Evolutionary conservation across 2,113 vertebrate genomes (phyloP), one percentile per base, ranked within the genome.

Genomic region (Sphyrna mokarran): DNA sequence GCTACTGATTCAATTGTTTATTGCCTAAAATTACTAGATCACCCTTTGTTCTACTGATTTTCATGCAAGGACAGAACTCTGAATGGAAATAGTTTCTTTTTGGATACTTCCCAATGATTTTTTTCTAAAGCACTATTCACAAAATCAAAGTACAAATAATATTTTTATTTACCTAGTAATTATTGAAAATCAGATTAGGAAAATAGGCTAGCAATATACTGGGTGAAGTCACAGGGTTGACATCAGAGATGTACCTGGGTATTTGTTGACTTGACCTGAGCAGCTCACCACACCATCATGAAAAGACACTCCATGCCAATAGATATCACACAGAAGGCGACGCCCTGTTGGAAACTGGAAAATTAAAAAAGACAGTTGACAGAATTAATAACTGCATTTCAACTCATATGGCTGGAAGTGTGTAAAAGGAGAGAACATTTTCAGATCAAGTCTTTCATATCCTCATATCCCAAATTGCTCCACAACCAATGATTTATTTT

Each of bases 231-330:
- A 87, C 37, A 9, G 23, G n/a, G 43, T 10, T 22, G 37, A 37
- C 58, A 87, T 33, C 43, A 83, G 33, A 72, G 68, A 40, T 48
- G 89, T 98, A 99, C 99, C 99, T 98, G 99, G 99, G 96, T 99
- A 99, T 97, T 99, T 99, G 98, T 99, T 99, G 97, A 99, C 99
- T 97, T 99, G 98, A 96, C 99, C 99, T 48, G 98, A 99, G 97
- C 98, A 97, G 89, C 99, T 98, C 96, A 98, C 97, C 95, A 99
- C 98, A 20, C 96, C 99, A 78, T 99, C 99, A 0, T 99, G 99
- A 96, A 99, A 99, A 0, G 99, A 99, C 2, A 99, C 98, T 10
- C 98, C 99, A 0, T 99, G 99, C 99, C 99, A 99, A 33, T 99
- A 99, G 97, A 99, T 99, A 96, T 99, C 99, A 94, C 99, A 99